Conservation (phyloP, 2,888 invertebrate species). For the Rhaphigaster nebulosa region DNA sequence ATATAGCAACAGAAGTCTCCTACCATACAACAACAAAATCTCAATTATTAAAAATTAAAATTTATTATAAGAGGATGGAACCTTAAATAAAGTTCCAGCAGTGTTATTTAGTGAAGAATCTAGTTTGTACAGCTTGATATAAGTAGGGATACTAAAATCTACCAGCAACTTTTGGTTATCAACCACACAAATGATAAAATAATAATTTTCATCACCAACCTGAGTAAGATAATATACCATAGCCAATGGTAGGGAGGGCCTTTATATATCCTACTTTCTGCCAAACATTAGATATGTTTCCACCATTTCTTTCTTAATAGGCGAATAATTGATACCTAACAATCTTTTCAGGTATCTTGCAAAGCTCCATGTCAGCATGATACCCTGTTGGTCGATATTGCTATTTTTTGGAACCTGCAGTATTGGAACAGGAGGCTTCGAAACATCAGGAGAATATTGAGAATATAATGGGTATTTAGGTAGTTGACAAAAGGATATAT, state of each 20-base stretch:
- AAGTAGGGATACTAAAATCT: constrained; percentile 85
- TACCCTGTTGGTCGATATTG: constrained; percentile 70
- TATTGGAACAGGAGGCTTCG: constrained; percentile 45
- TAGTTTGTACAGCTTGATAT: constrained; percentile 70
- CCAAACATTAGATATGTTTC: constrained; percentile 82
- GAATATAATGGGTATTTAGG: constrained; percentile 49
- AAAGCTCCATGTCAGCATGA: constrained; percentile 95
- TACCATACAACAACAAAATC: background rate
- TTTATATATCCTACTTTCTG: constrained; percentile 95
- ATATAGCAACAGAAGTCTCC: background rate
- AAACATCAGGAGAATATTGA: constrained; percentile 36
- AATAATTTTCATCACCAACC: constrained; percentile 91
- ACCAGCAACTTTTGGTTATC: constrained; percentile 86
- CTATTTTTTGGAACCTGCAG: constrained; percentile 30
- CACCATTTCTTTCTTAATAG: constrained; percentile 80
- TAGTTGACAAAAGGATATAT: background rate
- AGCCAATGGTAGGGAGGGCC: constrained; percentile 86
- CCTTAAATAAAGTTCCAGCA: background rate
- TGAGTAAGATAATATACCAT: constrained; percentile 95
- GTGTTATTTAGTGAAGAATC: background rate
- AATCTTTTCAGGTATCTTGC: constrained; percentile 74
- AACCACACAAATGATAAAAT: constrained; percentile 92
- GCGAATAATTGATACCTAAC: constrained; percentile 93
- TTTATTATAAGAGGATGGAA: background rate
- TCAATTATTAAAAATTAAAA: background rate